A percentile compares a stretch with the other conserved stretches of the same genome.
These are phyloP conservation scores for Sepioteuthis lessoniana DNA, from an alignment of 2,888 invertebrate genomes.

Conservation along the genomic window DNA sequence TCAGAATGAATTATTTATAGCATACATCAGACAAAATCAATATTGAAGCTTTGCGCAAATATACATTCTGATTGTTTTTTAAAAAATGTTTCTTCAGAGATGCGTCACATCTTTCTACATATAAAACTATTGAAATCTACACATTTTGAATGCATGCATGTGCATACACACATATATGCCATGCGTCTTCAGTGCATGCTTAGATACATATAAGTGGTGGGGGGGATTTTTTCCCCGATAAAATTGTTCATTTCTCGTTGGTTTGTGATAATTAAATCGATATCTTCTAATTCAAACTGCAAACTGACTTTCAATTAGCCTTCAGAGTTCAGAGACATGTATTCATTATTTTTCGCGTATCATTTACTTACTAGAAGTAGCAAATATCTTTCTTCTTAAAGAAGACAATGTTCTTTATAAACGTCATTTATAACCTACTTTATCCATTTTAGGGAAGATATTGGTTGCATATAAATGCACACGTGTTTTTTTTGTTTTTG, in stretches of 20 bases:
- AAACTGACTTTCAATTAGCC: not conserved
- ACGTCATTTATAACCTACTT: not conserved
- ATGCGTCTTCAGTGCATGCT: not conserved
- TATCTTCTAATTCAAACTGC: conserved; percentile 20
- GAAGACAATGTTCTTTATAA: not conserved
- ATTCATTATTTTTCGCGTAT: not conserved
- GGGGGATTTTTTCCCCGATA: not conserved
- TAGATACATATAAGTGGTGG: not conserved
- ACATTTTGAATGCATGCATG: too few species aligned
- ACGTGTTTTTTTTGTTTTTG: too few species aligned
- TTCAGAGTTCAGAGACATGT: not conserved
- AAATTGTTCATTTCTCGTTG: not conserved
- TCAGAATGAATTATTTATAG: conserved; percentile 33
- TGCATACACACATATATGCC: too few species aligned
- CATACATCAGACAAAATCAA: conserved; percentile 33
- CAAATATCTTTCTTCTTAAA: not conserved
- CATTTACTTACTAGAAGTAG: not conserved
- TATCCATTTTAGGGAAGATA: not conserved
- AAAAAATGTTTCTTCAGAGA: not conserved
- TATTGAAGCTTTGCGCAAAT: conserved; percentile 18
- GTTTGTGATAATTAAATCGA: not conserved
- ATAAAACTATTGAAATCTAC: not conserved
- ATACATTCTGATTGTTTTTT: not conserved
- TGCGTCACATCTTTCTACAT: not conserved
- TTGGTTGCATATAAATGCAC: not conserved